These are phyloP conservation scores for Drosophila subquinaria DNA, from an alignment of 2,888 invertebrate species.

Conservation along the genomic window DNA sequence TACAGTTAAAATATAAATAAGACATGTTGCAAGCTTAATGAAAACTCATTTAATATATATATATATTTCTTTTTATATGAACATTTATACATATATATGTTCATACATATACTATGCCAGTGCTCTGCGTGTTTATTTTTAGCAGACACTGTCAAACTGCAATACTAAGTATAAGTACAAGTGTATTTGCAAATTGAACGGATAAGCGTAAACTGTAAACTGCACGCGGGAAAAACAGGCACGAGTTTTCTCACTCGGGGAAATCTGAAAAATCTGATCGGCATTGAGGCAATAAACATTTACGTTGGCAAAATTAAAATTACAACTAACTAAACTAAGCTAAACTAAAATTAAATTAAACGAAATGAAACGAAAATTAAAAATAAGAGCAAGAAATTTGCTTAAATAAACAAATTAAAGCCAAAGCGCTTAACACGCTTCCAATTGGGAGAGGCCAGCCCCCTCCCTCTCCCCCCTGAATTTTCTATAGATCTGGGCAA, in stretches of 20 bases:
- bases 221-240: constrained; percentile 10
- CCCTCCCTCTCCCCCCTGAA: not conserved
- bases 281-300: constrained; percentile 48
- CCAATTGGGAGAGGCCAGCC: constrained; percentile 66
- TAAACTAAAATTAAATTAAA: not conserved
- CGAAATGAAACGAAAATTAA: constrained; percentile 61
- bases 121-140: constrained; percentile 26
- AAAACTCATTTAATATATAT: not conserved
- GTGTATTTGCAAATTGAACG: not conserved
- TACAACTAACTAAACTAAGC: constrained; percentile 4
- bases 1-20: too few species aligned
- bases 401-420: constrained; percentile 69
- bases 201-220: constrained; percentile 27
- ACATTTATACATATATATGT: not conserved
- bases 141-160: constrained; percentile 37
- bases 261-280: not conserved
- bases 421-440: constrained; percentile 73
- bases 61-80: not conserved
- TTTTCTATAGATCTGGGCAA: not conserved
- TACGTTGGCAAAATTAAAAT: constrained; percentile 38
- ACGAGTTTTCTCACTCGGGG: constrained; percentile 6
- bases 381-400: constrained; percentile 63
- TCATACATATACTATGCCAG: too few species aligned
- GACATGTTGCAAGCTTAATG: not conserved
- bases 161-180: constrained; percentile 7